Conservation (phyloP, 2,888 invertebrate species). For the Beris morrisii region DNA sequence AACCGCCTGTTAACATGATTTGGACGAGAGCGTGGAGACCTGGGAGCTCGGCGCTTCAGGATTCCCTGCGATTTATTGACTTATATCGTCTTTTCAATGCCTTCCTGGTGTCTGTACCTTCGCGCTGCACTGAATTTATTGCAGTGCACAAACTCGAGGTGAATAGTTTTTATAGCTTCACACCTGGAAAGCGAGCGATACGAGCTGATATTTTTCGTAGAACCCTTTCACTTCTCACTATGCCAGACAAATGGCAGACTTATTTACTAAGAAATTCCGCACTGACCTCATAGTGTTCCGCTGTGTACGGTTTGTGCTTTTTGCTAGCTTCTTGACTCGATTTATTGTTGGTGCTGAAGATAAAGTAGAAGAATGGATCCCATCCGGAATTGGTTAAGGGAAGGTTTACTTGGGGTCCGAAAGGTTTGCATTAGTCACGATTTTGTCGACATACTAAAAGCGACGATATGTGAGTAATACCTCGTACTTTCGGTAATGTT, state of each 20-base stretch:
- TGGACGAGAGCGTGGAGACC: conserved; percentile 31
- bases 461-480: no score
- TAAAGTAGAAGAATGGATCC: conserved; percentile 28
- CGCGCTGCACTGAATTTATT: conserved; percentile 26
- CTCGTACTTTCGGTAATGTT: no score
- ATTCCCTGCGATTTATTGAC: conserved; percentile 37
- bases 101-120: conserved; percentile 36
- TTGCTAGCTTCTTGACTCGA: conserved; percentile 30
- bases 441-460: no score
- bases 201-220: neutral
- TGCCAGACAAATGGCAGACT: conserved; percentile 24
- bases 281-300: conserved; percentile 26
- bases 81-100: conserved; percentile 39
- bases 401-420: neutral
- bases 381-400: conserved; percentile 19
- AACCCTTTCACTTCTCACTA: neutral
- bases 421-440: no score
- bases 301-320: conserved; percentile 24
- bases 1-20: conserved; percentile 40
- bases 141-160: conserved; percentile 21
- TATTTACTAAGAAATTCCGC: conserved; percentile 36
- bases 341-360: conserved; percentile 33
- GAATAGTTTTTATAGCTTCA: conserved; percentile 34
- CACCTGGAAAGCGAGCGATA: conserved; percentile 29
- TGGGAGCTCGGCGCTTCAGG: conserved; percentile 23